Conservation (phyloP, 2,113 vertebrate genomes). For the Salvelinus namaycush region DNA sequence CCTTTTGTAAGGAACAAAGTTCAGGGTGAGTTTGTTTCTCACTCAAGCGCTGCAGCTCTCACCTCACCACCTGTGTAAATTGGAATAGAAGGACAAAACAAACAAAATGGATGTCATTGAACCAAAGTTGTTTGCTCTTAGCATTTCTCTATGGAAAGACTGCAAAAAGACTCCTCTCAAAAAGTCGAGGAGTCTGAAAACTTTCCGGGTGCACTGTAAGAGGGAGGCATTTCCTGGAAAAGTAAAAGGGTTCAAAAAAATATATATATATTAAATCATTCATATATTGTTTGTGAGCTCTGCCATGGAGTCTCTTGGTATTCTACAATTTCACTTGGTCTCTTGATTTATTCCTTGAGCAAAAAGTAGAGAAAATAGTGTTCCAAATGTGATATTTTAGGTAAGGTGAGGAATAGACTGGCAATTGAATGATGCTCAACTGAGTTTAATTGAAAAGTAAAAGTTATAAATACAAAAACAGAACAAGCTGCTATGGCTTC, state of each 20-base stretch:
- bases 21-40: constrained; percentile 79
- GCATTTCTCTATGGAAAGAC: constrained; percentile 20
- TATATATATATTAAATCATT: constrained; percentile 7
- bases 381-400: constrained; percentile 68
- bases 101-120: constrained; percentile 61
- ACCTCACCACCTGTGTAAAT: constrained; percentile 78
- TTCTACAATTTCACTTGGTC: constrained; percentile 41
- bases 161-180: too few species aligned
- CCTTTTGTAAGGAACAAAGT: constrained; percentile 73
- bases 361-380: constrained; percentile 44
- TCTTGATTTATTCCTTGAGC: constrained; percentile 39
- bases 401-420: constrained; percentile 55
- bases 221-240: constrained; percentile 45
- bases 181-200: background rate
- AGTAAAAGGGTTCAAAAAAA: constrained; percentile 60
- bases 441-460: constrained; percentile 99
- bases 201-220: background rate
- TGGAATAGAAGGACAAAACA: constrained; percentile 80
- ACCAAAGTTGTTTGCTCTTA: constrained; percentile 53
- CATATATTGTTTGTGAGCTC: constrained; percentile 37
- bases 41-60: constrained; percentile 70
- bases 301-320: constrained; percentile 37
- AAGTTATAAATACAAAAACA: constrained; percentile 99
- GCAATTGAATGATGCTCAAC: constrained; percentile 88
- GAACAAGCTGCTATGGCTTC: constrained; percentile 98